Evolutionary conservation across 1,140 invertebrate species (phyloP).

Genomic region (Drosophila sturtevanti): DNA sequence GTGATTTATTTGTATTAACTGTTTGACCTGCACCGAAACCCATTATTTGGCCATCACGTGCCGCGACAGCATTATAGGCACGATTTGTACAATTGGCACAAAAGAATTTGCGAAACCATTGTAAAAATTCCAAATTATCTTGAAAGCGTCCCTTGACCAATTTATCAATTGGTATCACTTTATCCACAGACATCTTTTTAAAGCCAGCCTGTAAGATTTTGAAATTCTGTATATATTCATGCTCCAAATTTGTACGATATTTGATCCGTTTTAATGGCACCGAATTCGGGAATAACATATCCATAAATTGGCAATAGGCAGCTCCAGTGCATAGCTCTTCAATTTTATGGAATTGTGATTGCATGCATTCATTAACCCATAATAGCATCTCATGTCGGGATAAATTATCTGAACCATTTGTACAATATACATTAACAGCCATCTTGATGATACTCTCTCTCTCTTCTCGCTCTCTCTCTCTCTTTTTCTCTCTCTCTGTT

Average conservation of each 20-base stretch:
- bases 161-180: neutral
- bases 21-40: conserved; percentile 9
- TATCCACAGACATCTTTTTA: conserved; percentile 6
- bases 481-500: too few relatives aligned
- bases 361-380: conserved; percentile 99
- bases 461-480: too few relatives aligned
- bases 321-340: conserved; percentile 97
- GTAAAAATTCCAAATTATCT: conserved; percentile 87
- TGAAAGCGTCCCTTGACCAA: conserved; percentile 1
- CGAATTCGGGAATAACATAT: conserved; percentile 98
- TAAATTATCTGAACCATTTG: conserved; percentile 98
- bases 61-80: conserved; percentile 14
- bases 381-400: conserved; percentile 98
- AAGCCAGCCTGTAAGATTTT: conserved; percentile 86
- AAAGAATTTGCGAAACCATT: conserved; percentile 99
- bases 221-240: conserved; percentile 99
- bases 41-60: conserved; percentile 20
- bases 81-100: conserved; percentile 89
- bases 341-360: conserved; percentile 97
- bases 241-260: conserved; percentile 98
- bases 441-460: too few relatives aligned
- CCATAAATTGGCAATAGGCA: conserved; percentile 99
- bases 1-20: neutral
- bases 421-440: conserved; percentile 96
- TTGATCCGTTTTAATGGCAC: conserved; percentile 98